Percentiles rank a stretch among this genome's conserved stretches.
These are phyloP conservation scores for Dryobotodes eremita DNA, from an alignment of 2,888 invertebrate species.

Conservation along the genomic window DNA sequence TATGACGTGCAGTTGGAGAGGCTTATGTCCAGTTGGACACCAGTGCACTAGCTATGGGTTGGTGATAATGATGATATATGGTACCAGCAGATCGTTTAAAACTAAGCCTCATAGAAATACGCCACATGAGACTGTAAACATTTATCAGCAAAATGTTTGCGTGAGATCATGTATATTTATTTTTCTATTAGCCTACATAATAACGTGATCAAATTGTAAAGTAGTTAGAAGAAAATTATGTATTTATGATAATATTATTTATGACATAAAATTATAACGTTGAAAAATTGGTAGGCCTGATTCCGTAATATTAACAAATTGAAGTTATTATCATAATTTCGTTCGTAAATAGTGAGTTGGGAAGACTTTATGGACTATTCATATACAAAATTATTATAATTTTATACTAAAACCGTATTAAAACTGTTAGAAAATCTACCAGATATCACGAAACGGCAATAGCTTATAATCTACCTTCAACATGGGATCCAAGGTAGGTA, in stretches of 20 bases:
- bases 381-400: neutral
- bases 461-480: neutral
- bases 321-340: slow-evolving; percentile 43
- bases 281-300: slow-evolving; percentile 24
- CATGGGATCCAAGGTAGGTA: neutral
- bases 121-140: neutral
- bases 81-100: neutral
- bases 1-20: too few species aligned
- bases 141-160: neutral
- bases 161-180: slow-evolving; percentile 11
- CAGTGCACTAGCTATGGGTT: neutral
- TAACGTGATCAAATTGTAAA: slow-evolving; percentile 23
- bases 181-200: slow-evolving; percentile 24
- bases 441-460: slow-evolving; percentile 1
- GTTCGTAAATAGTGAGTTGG: slow-evolving; percentile 25
- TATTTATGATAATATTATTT: slow-evolving; percentile 44
- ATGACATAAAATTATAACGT: slow-evolving; percentile 26
- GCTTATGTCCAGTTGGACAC: too few species aligned
- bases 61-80: neutral
- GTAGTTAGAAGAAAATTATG: neutral
- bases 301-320: slow-evolving; percentile 38
- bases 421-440: neutral
- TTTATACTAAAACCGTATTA: neutral
- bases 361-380: slow-evolving; percentile 2
- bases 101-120: neutral